Evolutionary conservation across 2,888 invertebrate genomes (phyloP), one percentile per base, ranked within the genome.

Genomic region (Lypha dubia): DNA sequence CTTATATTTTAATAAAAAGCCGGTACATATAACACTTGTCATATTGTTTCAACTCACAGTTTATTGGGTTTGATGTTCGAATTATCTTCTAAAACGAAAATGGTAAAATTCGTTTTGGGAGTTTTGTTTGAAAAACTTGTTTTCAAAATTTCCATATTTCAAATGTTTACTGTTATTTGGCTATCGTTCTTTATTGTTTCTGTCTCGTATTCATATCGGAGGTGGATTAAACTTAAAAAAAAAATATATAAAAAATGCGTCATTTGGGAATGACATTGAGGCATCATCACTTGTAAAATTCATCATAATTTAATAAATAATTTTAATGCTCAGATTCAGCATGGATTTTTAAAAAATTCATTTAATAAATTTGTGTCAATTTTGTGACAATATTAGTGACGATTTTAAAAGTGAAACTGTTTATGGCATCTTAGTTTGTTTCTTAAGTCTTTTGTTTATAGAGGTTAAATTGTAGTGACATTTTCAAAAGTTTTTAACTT

Each of bases 91-190:
- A 11, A n/a, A 41, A 62, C 17, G 51, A 44, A 13, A 28, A 17
- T 11, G 17, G 17, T 68, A 13, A n/a, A 24, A 15, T 46, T 15
- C n/a, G 38, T 11, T 44, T 15, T 44, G 38, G 68, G 22, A 24
- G 38, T 53, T 53, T 53, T 6, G 8, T 32, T 1, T 41, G 28
- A 20, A 65, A 65, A 56, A 65, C 75, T 44, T 44, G 75, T 65
- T 75, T 65, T 17, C 0, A 20, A 65, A 75, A 65, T 65, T 65
- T 75, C 65, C 75, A 75, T 65, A 75, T 53, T 65, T 56, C 17
- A 41, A 32, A 28, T 44, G 15, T 41, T 75, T 32, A 56, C 32
- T 41, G 41, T 56, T 53, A 22, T 20, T 41, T 24, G 24, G 22
- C 38, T 51, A 24, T 56, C 38, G 28, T 13, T 15, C 15, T 44